phyloP scores from a whole-genome alignment of 2,888 invertebrate genomes.

The Eristalis pertinax region DNA sequence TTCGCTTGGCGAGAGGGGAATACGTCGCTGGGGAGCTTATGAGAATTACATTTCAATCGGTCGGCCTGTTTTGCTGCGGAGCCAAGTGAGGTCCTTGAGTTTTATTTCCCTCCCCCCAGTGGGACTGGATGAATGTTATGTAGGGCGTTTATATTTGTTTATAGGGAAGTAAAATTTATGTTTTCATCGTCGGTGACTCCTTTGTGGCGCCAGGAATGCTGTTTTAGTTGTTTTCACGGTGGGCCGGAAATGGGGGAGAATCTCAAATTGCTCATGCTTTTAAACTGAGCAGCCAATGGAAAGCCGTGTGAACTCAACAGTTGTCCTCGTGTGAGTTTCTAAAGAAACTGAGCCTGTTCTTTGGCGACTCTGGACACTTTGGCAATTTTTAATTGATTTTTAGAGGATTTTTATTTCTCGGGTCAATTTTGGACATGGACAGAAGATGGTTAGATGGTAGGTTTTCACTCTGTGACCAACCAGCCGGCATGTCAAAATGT shows the following conservation, averaged over 20 bases:
- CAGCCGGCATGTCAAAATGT: too few species aligned
- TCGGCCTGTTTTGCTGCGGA: neutral
- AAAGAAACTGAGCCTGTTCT: neutral
- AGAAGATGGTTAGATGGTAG: too few species aligned
- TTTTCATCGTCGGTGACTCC: neutral
- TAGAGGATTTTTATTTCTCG: too few species aligned
- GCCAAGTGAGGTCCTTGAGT: neutral
- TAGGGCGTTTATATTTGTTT: neutral
- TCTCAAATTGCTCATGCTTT: neutral
- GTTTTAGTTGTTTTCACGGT: neutral
- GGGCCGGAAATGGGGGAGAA: neutral
- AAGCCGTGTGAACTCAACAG: neutral
- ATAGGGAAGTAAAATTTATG: neutral
- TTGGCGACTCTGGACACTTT: neutral
- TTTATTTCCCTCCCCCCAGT: neutral
- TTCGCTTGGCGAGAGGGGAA: neutral
- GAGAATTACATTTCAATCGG: neutral
- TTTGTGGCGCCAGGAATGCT: neutral
- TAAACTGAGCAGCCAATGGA: neutral
- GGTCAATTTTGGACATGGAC: too few species aligned
- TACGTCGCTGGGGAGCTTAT: neutral
- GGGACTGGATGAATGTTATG: neutral
- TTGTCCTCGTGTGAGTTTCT: neutral
- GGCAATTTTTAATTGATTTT: too few species aligned
- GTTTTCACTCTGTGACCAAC: too few species aligned